Evolutionary conservation across 1,140 invertebrate species (phyloP).

Genomic region (Bilobella aurantiaca): DNA sequence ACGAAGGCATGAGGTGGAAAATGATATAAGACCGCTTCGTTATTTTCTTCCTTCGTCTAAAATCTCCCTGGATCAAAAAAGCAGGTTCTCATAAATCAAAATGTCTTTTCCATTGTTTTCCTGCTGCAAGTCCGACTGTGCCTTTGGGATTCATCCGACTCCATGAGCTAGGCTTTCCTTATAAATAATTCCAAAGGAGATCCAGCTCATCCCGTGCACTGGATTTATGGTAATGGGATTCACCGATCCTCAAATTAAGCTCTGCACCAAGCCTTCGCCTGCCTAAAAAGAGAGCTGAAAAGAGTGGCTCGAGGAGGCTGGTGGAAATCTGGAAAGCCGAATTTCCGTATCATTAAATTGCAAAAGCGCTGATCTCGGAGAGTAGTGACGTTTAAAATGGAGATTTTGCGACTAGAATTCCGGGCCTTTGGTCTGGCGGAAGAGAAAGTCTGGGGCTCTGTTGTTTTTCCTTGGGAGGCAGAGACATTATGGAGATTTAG

Average conservation of each 20-base stretch:
- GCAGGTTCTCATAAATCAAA: not conserved
- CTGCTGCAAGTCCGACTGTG: not conserved
- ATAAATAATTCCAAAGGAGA: not conserved
- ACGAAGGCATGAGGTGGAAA: not conserved
- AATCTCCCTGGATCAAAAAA: no score
- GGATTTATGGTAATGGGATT: not conserved
- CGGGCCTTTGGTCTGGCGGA: not conserved
- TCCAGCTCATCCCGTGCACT: not conserved
- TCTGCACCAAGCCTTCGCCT: no score
- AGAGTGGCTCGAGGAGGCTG: no score
- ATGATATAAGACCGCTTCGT: not conserved
- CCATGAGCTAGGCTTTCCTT: not conserved
- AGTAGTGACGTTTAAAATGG: not conserved
- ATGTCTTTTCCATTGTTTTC: not conserved
- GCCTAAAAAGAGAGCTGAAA: no score
- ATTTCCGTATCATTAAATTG: not conserved
- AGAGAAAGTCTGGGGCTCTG: not conserved
- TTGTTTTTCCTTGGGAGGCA: not conserved
- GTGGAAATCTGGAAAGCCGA: no score
- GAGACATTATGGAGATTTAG: constrained; percentile 4
- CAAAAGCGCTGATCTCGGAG: not conserved
- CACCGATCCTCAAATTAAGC: no score
- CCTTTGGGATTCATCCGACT: not conserved
- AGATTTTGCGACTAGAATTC: not conserved
- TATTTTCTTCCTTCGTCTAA: not conserved